phyloP scores from a whole-genome alignment of 64 coral and sea anemone species.

The Montipora foliosa region DNA sequence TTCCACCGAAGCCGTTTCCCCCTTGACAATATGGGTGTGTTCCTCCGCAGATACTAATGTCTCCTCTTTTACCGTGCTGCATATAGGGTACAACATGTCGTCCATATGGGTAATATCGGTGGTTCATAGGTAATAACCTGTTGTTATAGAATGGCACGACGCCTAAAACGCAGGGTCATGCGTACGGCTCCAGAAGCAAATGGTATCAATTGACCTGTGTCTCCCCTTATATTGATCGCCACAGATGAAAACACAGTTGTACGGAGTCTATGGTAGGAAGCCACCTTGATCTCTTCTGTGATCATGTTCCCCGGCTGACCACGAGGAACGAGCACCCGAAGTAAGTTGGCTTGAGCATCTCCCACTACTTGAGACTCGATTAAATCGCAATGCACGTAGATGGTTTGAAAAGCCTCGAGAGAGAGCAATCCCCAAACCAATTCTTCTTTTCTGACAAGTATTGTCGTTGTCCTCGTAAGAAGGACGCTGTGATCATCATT shows the following conservation, averaged over 20 bases:
- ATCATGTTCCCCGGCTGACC: not conserved
- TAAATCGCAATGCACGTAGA: not conserved
- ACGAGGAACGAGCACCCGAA: not conserved
- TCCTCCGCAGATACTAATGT: constrained; percentile 15
- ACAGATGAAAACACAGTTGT: not conserved
- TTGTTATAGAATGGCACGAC: not conserved
- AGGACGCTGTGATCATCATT: not conserved
- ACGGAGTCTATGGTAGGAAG: not conserved
- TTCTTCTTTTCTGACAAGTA: not conserved
- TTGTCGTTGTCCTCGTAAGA: not conserved
- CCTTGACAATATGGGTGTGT: constrained; percentile 24
- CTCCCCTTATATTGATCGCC: constrained; percentile 27
- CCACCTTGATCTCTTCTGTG: not conserved
- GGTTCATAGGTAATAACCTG: not conserved
- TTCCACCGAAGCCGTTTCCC: constrained; percentile 13
- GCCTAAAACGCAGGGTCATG: constrained; percentile 17
- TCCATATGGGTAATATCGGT: not conserved
- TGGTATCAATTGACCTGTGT: constrained; percentile 22
- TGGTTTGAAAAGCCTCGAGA: not conserved
- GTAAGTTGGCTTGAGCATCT: not conserved
- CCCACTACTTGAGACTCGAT: not conserved
- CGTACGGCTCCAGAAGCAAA: constrained; percentile 6
- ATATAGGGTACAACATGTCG: not conserved
- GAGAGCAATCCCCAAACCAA: constrained; percentile 3
- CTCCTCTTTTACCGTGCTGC: not conserved